phyloP scores from a whole-genome alignment of 2,888 invertebrate genomes.

The Andrena marginata region DNA sequence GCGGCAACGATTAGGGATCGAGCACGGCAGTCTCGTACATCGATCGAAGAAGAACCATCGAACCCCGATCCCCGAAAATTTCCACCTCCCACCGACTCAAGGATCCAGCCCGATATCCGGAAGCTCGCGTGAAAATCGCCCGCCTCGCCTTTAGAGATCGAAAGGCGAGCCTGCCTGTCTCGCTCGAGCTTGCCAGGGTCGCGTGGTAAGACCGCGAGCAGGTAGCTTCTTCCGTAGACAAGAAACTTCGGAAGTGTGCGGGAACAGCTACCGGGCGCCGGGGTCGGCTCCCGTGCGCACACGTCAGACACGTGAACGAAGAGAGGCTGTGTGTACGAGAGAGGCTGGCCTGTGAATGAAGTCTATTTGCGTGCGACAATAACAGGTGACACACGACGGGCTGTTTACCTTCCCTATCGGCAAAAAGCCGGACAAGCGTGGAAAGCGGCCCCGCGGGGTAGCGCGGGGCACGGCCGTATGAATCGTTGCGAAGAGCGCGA shows the following conservation, averaged over 20 bases:
- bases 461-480: slow-evolving; percentile 35
- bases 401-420: slow-evolving; percentile 78
- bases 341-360: slow-evolving; percentile 77
- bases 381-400: slow-evolving; percentile 80
- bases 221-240: neutral
- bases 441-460: slow-evolving; percentile 46
- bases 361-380: slow-evolving; percentile 80
- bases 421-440: slow-evolving; percentile 63
- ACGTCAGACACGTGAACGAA: slow-evolving; percentile 47
- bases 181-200: neutral
- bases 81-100: too few species aligned
- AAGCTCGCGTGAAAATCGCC: too few species aligned
- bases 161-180: too few species aligned
- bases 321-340: slow-evolving; percentile 43
- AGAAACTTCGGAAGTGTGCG: slow-evolving; percentile 21
- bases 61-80: too few species aligned
- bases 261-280: slow-evolving; percentile 11
- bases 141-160: too few species aligned
- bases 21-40: too few species aligned
- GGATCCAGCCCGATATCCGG: too few species aligned
- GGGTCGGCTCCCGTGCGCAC: slow-evolving; percentile 44
- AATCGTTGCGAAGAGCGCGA: slow-evolving; percentile 27
- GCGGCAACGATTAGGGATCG: too few species aligned
- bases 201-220: neutral
- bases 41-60: too few species aligned